Conservation (phyloP, 1,140 invertebrate genomes). For the Uloborus diversus region DNA sequence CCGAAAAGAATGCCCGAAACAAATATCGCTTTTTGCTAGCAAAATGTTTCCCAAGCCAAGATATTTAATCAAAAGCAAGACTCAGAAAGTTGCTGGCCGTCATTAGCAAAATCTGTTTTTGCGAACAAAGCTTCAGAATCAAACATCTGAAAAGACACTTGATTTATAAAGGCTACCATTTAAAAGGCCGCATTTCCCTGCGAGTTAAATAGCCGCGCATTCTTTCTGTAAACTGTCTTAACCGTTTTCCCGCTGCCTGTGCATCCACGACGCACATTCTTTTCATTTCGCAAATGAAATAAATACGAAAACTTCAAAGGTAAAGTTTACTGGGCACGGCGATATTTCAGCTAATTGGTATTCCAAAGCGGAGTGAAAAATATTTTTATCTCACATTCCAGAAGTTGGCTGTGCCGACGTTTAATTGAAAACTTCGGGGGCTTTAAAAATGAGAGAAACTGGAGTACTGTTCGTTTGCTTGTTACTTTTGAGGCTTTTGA, state of each 20-base stretch:
- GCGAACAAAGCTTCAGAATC: no score
- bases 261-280: conserved; percentile 13
- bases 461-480: background rate
- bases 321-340: conserved; percentile 19
- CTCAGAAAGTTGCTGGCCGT: no score
- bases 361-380: conserved; percentile 28
- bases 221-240: background rate
- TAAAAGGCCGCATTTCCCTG: background rate
- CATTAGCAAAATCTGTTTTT: no score
- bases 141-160: background rate
- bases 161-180: background rate
- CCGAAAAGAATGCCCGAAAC: no score
- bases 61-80: no score
- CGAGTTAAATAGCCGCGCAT: background rate
- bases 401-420: background rate
- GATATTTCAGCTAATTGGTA: conserved; percentile 53
- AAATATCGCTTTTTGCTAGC: no score
- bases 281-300: conserved; percentile 29
- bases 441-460: conserved; percentile 36
- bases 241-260: background rate
- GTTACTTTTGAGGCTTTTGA: background rate
- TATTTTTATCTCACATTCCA: conserved; percentile 40
- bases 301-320: conserved; percentile 53
- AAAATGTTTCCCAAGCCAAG: no score
- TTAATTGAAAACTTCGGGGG: conserved; percentile 47